Evolutionary conservation across 2,888 invertebrate species (phyloP).

Genomic region (Pantelozetes paolii): DNA sequence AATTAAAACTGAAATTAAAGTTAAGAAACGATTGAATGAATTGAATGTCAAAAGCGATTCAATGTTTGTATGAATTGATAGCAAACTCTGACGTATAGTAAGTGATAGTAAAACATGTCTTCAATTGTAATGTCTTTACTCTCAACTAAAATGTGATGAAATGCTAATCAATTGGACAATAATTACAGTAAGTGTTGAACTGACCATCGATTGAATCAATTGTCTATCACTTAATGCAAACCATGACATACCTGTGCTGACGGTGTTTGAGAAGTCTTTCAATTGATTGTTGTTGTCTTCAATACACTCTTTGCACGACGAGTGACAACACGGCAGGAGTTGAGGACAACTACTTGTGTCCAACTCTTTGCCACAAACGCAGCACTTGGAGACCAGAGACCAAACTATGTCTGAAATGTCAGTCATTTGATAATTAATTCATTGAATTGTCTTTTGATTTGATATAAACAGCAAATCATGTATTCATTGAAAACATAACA

Average conservation of each 20-base stretch:
- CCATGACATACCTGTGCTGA: neutral
- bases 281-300: neutral
- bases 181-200: conserved; percentile 14
- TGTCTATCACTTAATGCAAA: neutral
- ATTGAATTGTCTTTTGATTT: too few species aligned
- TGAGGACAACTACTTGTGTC: neutral
- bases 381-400: neutral
- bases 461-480: too few species aligned
- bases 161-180: neutral
- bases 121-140: neutral
- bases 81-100: neutral
- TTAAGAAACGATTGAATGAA: neutral
- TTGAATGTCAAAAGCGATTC: neutral
- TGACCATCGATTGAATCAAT: too few species aligned
- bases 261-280: neutral
- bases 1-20: neutral
- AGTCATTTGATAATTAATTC: neutral
- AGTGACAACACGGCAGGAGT: conserved; percentile 31
- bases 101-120: conserved; percentile 18
- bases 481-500: too few species aligned
- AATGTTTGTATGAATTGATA: neutral
- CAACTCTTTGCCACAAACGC: neutral
- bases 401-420: neutral
- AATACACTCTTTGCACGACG: conserved; percentile 15
- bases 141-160: neutral